Conservation (phyloP, 2,888 invertebrate genomes). For the Pollenia angustigena region DNA sequence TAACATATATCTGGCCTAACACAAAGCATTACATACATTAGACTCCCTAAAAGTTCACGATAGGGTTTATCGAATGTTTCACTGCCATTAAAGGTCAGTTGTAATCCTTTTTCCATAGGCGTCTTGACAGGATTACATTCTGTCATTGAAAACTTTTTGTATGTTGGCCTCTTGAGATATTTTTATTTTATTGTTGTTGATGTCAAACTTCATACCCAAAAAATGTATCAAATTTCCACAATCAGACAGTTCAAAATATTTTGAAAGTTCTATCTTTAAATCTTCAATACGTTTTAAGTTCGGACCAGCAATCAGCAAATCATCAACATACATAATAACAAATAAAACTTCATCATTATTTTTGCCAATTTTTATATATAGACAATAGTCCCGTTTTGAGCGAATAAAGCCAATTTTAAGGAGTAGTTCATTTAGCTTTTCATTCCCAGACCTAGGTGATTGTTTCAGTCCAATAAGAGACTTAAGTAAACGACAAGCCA, state of each 20-base stretch:
- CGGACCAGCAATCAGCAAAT: slow-evolving; percentile 29
- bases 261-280: slow-evolving; percentile 17
- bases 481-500: slow-evolving; percentile 15
- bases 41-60: slow-evolving; percentile 27
- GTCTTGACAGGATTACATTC: background rate
- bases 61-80: slow-evolving; percentile 18
- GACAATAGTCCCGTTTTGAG: slow-evolving; percentile 38
- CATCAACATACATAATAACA: slow-evolving; percentile 21
- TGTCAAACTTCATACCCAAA: slow-evolving; percentile 31
- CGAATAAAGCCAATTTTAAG: slow-evolving; percentile 23
- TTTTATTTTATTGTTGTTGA: background rate
- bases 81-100: background rate
- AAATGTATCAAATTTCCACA: slow-evolving; percentile 40
- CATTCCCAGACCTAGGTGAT: slow-evolving; percentile 34
- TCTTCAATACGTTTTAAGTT: slow-evolving; percentile 33
- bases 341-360: too few species aligned
- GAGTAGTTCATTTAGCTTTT: slow-evolving; percentile 27
- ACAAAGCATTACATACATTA: slow-evolving; percentile 34
- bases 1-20: slow-evolving; percentile 63
- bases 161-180: too few species aligned
- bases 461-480: slow-evolving; percentile 38
- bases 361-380: slow-evolving; percentile 26
- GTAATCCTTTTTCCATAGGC: too few species aligned
- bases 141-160: slow-evolving; percentile 1
- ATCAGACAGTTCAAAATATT: slow-evolving; percentile 38